Percentiles rank a stretch among this genome's conserved stretches.
Conservation (phyloP, 2,888 invertebrate species). For the Drosophila melanocephala region DNA sequence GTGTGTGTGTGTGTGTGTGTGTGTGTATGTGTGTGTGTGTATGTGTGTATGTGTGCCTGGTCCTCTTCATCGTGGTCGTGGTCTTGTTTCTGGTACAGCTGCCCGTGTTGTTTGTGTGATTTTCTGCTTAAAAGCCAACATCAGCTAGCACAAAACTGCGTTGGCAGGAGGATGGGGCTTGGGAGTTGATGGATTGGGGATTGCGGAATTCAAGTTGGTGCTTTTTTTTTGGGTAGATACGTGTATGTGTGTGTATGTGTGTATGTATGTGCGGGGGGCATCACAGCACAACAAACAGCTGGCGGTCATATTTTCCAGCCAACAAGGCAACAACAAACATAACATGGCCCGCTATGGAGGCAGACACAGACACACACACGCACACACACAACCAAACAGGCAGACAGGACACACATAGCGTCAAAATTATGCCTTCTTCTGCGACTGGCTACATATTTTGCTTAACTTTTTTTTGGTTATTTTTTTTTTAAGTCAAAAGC, state of each 20-base stretch:
- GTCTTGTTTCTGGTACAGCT: constrained; percentile 32
- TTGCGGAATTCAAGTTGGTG: constrained; percentile 6
- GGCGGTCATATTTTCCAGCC: constrained; percentile 80
- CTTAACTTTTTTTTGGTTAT: background rate
- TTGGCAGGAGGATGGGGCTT: constrained; percentile 9
- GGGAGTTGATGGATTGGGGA: background rate
- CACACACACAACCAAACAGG: constrained; percentile 1
- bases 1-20: background rate
- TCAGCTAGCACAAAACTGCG: constrained; percentile 52
- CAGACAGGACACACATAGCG: constrained; percentile 10
- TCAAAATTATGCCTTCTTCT: constrained; percentile 64
- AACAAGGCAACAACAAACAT: constrained; percentile 79
- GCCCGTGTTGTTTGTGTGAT: constrained; percentile 57
- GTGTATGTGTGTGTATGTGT: constrained; percentile 27
- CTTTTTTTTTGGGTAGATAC: constrained; percentile 10
- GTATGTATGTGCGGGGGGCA: constrained; percentile 13
- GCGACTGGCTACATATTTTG: constrained; percentile 12
- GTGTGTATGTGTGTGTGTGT: constrained; percentile 9
- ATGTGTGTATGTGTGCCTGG: constrained; percentile 20
- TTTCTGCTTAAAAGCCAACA: constrained; percentile 76
- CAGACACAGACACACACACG: background rate
- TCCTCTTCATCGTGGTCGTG: constrained; percentile 15
- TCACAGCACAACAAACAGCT: constrained; percentile 73
- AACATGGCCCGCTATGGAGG: constrained; percentile 48
- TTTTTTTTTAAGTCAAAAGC: constrained; percentile 4